Evolutionary conservation across 2,113 vertebrate species (phyloP), one percentile per base, ranked within the genome.

Genomic region (Nerophis lumbriciformis): DNA sequence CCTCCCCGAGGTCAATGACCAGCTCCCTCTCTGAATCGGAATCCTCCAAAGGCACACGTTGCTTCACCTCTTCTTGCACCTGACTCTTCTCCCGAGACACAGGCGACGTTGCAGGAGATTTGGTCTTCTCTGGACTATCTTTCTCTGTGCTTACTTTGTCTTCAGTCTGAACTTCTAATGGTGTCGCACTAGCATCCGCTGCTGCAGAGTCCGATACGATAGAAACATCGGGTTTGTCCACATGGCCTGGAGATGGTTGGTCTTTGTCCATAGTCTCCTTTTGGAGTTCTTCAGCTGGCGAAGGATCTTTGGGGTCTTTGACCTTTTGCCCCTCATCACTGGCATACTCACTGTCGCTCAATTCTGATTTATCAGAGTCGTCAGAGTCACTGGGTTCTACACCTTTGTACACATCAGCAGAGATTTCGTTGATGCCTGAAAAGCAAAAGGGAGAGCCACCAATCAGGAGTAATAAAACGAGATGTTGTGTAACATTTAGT

Each of bases 11-110:
- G 68, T 99, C 97, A 56, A 99, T 99, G 65, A 99, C 96, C 15
- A 99, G 91, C 83, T 99, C 95, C 9, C 93, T 93, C 83, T 99
- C 97, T 0, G 96, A 99, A 80, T 99, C 96, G 0, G 95, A 97
- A 86, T 98, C 97, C 78, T 94, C 94, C 8, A 92, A 89, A 6
- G 85, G 66, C 0, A 87, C 86, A 5, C 91, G 84, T 48, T 92
- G 92, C 77, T 91, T 93, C 5, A 78, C 79, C 71, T 94, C 94
- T 57, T 96, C 93, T 80, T 94, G 93, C 3, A 86, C 76, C 78
- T 92, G 93, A 66, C 90, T 67, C 67, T 94, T 96, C 37, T 96
- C 94, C 73, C 90, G 93, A 4, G 83, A 39, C 45, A 44, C 62
- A 75, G 85, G 71, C 82, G 92, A 58, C 82, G 83, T 21, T 37